phyloP scores from a whole-genome alignment of 2,797 vertebrate genomes.

The Ispidina picta region DNA sequence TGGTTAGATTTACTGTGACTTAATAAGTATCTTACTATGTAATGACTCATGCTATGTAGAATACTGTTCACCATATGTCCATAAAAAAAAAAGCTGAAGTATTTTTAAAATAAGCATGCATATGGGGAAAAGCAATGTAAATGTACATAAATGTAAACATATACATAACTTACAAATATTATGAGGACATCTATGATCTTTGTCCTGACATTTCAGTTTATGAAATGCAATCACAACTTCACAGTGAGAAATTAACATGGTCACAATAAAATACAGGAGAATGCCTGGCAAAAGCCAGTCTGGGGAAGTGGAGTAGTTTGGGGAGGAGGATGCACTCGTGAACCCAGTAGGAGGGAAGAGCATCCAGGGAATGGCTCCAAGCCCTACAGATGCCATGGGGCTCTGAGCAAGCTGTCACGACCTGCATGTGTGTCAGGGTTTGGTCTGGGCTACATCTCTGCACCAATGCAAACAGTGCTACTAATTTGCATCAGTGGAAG shows the following conservation, averaged over 20 bases:
- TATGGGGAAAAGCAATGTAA: neutral
- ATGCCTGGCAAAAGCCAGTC: accelerated
- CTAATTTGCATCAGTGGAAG: neutral
- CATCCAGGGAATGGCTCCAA: neutral
- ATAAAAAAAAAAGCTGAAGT: neutral
- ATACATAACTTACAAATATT: neutral
- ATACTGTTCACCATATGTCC: neutral
- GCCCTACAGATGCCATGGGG: neutral
- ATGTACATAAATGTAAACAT: neutral
- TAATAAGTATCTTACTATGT: neutral
- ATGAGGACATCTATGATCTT: neutral
- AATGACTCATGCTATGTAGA: neutral
- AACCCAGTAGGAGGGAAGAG: neutral
- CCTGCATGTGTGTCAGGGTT: accelerated
- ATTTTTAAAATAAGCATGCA: neutral
- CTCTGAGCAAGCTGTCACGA: neutral
- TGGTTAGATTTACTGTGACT: neutral
- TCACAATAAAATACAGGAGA: neutral
- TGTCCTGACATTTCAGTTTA: neutral
- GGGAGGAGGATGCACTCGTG: accelerated
- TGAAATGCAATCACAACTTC: neutral
- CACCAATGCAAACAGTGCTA: neutral
- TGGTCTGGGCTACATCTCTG: neutral
- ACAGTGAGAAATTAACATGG: neutral
- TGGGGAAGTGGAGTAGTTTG: accelerated